Conservation (phyloP, 2,113 vertebrate species). For the Heterocephalus glaber region DNA sequence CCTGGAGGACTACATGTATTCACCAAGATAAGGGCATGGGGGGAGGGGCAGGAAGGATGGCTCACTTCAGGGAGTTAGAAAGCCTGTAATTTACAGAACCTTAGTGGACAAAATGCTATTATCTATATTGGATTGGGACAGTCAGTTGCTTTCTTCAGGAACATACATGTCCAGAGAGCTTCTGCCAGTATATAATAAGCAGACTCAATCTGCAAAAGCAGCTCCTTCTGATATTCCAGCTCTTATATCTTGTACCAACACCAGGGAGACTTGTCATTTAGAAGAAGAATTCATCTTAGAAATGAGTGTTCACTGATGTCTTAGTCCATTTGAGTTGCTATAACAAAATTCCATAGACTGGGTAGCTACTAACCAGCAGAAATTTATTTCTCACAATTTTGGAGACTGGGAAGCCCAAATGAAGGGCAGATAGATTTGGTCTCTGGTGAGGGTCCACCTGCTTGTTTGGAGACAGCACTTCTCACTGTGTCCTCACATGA, state of each 20-base stretch:
- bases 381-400: background rate
- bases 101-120: background rate
- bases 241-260: background rate
- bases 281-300: background rate
- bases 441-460: background rate
- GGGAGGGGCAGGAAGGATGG: background rate
- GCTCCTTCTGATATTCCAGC: background rate
- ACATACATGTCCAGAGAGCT: background rate
- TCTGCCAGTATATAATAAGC: background rate
- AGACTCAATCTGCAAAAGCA: background rate
- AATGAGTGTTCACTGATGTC: background rate
- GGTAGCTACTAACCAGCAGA: background rate
- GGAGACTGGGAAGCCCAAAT: background rate
- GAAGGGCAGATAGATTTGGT: background rate
- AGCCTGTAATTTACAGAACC: background rate
- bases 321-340: background rate
- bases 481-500: background rate
- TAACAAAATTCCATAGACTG: background rate
- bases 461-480: background rate
- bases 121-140: no score
- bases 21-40: background rate
- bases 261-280: background rate
- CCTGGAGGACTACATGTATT: background rate
- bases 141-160: background rate
- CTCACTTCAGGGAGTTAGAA: background rate